Base-by-base conservation (phyloP, 2,113 vertebrate species). In the Cavia aperea region DNA sequence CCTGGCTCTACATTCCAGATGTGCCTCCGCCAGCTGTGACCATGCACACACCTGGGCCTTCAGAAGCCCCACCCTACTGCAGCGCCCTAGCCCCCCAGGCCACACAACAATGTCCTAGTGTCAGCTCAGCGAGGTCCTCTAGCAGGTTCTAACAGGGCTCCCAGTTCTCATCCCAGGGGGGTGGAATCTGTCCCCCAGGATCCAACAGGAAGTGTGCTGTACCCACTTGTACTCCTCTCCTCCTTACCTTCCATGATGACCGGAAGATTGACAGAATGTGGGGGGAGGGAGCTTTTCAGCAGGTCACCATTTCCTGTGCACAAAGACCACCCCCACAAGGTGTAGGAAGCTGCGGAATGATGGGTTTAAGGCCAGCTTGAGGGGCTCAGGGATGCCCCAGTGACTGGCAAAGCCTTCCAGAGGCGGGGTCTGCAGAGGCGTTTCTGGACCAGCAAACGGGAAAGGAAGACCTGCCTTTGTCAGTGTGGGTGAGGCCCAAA, bases 401-500 rank as follows among this genome's bases (percentile, higher is more conserved):
- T 19, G 66, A n/a, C 36, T 39, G 58, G 58, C 58, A 60, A 23
- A 60, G 58, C 58, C 21, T 86, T n/a, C 19, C 36, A 15, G 0
- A 43, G 62, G 77, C 36, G 54, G 29, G 33, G 16, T n/a, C 23
- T 33, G 9, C 7, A 2, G n/a, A 33, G 39, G 14, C 62, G 43
- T 70, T 19, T 43, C 8, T 43, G 65, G 46, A 51, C 15, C 11
- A 72, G 16, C 36, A 43, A 51, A 14, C 4, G 31, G 66, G 23
- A 54, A n/a, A 43, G 56, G 26, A 63, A 26, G 54, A 18, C 19
- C 7, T 23, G 1, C 7, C 21, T 39, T 60, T 43, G 1, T 26
- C 13, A 29, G 1, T 3, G 33, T 75, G 12, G 11, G 13, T 0
- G 60, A 33, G 43, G 43, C 7, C 14, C 14, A n/a, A 39, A 14